Conservation (phyloP, 2,888 invertebrate genomes). For the Notodonta ziczac region DNA sequence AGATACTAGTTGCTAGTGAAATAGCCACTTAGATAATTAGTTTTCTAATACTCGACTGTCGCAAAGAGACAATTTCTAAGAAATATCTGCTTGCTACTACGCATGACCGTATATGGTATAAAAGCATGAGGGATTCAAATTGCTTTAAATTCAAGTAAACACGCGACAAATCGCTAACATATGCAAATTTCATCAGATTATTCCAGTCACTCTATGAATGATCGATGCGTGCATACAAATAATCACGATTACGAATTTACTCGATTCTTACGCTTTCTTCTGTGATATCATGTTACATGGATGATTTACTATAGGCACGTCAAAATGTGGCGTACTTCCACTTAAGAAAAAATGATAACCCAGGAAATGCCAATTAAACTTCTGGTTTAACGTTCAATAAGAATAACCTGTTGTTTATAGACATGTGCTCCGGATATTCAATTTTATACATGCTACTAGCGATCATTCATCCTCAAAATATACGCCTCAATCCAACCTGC, state of each 20-base stretch:
- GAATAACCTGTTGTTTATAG: conserved; percentile 2
- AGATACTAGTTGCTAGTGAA: no score
- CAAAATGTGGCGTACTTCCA: neutral
- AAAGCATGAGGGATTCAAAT: neutral
- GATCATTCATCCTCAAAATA: conserved; percentile 17
- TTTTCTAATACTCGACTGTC: no score
- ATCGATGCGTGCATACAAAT: conserved; percentile 41
- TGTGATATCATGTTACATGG: conserved; percentile 46
- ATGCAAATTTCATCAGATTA: conserved; percentile 33
- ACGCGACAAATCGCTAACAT: neutral
- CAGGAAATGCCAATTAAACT: neutral
- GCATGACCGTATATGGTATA: neutral
- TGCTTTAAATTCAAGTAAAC: conserved; percentile 4
- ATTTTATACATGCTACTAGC: neutral
- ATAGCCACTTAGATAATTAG: no score
- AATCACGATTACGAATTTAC: conserved; percentile 30
- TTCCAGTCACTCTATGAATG: conserved; percentile 37
- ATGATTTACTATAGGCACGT: neutral
- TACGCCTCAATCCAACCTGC: conserved; percentile 36
- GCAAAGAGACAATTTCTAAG: neutral
- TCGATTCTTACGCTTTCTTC: conserved; percentile 62
- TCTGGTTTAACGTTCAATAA: neutral
- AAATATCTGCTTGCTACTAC: neutral
- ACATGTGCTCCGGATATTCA: conserved; percentile 2
- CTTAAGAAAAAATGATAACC: neutral